phyloP scores from a whole-genome alignment of 2,113 vertebrate genomes.

The Pristiophorus japonicus region DNA sequence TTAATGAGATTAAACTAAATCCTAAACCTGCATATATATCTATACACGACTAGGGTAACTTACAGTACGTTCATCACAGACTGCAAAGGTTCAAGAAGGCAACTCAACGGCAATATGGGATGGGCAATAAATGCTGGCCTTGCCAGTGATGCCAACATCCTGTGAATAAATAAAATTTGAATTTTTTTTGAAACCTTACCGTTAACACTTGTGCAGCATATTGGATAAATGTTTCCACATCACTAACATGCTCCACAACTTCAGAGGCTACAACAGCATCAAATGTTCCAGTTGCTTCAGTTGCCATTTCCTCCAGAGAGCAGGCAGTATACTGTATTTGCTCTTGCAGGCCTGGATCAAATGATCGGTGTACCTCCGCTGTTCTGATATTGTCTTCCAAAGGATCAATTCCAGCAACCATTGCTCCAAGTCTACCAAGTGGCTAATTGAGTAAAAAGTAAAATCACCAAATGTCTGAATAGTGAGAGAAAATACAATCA shows the following conservation, averaged over 20 bases:
- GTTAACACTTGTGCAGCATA: constrained; percentile 79
- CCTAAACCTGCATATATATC: neutral
- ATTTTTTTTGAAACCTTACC: constrained; percentile 53
- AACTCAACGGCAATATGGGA: neutral
- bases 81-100: neutral
- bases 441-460: constrained; percentile 61
- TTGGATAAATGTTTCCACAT: constrained; percentile 77
- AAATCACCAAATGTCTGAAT: constrained; percentile 38
- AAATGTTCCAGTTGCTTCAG: constrained; percentile 61
- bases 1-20: neutral
- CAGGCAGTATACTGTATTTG: constrained; percentile 70
- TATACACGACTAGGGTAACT: neutral
- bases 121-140: neutral
- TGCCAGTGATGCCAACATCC: neutral
- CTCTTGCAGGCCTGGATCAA: constrained; percentile 68
- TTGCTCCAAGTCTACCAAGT: constrained; percentile 81
- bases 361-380: constrained; percentile 74
- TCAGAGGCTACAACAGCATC: constrained; percentile 89
- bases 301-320: constrained; percentile 75
- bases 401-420: constrained; percentile 83
- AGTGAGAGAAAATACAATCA: constrained; percentile 37
- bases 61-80: neutral
- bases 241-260: constrained; percentile 86
- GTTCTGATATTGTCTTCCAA: constrained; percentile 78
- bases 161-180: neutral